These are phyloP conservation scores for Zaprionus obscuricornis DNA, from an alignment of 2,888 invertebrate species.

Conservation along the genomic window DNA sequence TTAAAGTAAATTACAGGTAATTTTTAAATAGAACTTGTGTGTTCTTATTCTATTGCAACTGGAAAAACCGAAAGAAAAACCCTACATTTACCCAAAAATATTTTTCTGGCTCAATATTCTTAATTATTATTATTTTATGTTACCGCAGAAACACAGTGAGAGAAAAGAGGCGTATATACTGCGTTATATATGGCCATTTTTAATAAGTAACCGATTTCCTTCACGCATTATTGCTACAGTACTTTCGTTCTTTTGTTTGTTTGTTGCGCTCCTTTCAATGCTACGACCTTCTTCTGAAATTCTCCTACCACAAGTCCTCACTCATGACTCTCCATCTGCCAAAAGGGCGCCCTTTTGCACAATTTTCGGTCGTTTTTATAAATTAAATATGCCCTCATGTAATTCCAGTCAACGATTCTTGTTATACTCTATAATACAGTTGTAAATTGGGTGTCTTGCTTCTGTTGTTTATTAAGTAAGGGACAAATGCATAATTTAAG, in stretches of 20 bases:
- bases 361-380: slow-evolving; percentile 64
- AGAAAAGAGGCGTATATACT: no score
- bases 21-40: no score
- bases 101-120: no score
- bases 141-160: no score
- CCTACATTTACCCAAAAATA: no score
- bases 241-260: slow-evolving; percentile 10
- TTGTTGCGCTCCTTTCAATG: slow-evolving; percentile 34
- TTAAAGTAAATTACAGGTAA: no score
- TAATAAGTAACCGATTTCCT: slow-evolving; percentile 69
- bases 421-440: slow-evolving; percentile 10
- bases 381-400: slow-evolving; percentile 67
- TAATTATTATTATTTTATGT: no score
- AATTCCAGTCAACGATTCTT: slow-evolving; percentile 52
- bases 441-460: background rate
- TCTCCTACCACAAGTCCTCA: background rate
- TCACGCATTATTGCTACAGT: slow-evolving; percentile 43
- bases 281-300: background rate
- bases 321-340: slow-evolving; percentile 7
- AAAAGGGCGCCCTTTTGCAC: slow-evolving; percentile 20
- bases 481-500: no score
- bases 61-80: no score
- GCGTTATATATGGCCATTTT: slow-evolving; percentile 75
- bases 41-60: no score
- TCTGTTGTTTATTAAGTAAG: no score